Evolutionary conservation across 2,888 invertebrate species (phyloP), one percentile per base, ranked within the genome.

Genomic region (Clivina fossor): DNA sequence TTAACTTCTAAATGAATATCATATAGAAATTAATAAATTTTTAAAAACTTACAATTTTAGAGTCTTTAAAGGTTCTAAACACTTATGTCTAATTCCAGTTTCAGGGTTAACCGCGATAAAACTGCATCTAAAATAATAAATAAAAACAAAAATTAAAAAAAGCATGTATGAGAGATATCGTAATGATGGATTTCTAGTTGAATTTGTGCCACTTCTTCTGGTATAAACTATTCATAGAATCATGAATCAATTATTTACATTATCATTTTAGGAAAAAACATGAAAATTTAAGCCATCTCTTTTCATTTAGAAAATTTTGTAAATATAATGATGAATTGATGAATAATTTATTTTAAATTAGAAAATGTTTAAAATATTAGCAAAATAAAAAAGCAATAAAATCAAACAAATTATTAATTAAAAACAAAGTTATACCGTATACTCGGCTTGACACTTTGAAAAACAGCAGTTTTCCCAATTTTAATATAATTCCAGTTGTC

Each of bases 401-500:
- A 11, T 28, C 41, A 9, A n/a, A 41, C 19, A 40, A 38, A 16
- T 16, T 11, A 38, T n/a, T 19, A 16, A 47, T 3, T 28, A n/a
- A 11, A 33, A 13, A 30, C 22, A 18, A 20, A 16, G 35, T n/a
- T 9, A 48, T 65, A 81, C 79, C 85, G 81, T 0, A 80, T 78
- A 65, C 86, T 86, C 0, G 84, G 82, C 66, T 82, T 84, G 15
- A 85, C 72, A 57, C 82, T 78, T 66, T 82, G 78, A 65, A 87
- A 83, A 41, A 83, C 64, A 8, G 80, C 79, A 3, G 80, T 74
- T 9, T 68, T 65, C 4, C 86, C 86, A 49, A 89, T 84, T 68
- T 81, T 83, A 3, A 88, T 69, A 75, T 82, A 88, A 50, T 81
- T 79, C 86, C 88, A 89, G 4, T 74, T 70, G 64, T 89, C 88